A percentile compares a stretch with the other conserved stretches of the same genome.
phyloP scores from a whole-genome alignment of 2,797 vertebrate genomes.

The Macropodus opercularis region DNA sequence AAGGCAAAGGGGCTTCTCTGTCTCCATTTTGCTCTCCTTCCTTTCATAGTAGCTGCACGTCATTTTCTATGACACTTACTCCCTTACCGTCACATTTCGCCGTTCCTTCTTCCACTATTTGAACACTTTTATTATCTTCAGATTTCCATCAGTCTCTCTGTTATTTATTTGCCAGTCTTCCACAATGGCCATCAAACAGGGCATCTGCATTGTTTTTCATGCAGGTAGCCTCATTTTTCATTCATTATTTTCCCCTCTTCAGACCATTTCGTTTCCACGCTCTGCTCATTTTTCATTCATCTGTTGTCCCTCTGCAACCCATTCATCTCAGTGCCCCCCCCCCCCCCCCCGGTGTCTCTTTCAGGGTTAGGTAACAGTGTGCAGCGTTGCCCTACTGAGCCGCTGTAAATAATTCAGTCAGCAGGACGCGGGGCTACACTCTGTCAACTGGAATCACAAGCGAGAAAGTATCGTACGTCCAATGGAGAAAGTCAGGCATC shows the following conservation, averaged over 20 bases:
- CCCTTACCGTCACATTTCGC: constrained; percentile 35
- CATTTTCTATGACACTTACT: constrained; percentile 32
- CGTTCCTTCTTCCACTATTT: constrained; percentile 4
- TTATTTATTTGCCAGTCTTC: constrained; percentile 18
- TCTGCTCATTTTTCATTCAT: constrained; percentile 49
- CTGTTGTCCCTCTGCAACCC: constrained; percentile 29
- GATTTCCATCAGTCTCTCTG: neutral
- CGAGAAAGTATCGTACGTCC: constrained; percentile 26
- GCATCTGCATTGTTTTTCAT: constrained; percentile 27
- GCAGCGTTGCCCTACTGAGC: constrained; percentile 42
- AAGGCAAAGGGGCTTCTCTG: constrained; percentile 57
- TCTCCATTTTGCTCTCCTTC: constrained; percentile 10
- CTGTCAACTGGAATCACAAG: constrained; percentile 54
- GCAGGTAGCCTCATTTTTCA: constrained; percentile 34
- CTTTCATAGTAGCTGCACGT: constrained; percentile 43
- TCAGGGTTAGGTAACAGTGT: constrained; percentile 58
- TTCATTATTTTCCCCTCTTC: constrained; percentile 38
- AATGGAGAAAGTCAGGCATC: constrained; percentile 28
- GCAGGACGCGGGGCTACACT: constrained; percentile 48
- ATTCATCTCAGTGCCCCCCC: constrained; percentile 47
- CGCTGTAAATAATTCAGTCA: constrained; percentile 69
- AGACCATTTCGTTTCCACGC: constrained; percentile 34
- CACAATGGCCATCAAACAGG: constrained; percentile 27
- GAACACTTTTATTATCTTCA: constrained; percentile 10
- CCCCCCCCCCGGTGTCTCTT: constrained; percentile 40